Base-by-base conservation (phyloP, 2,797 vertebrate species). In the Aplochiton taeniatus region DNA sequence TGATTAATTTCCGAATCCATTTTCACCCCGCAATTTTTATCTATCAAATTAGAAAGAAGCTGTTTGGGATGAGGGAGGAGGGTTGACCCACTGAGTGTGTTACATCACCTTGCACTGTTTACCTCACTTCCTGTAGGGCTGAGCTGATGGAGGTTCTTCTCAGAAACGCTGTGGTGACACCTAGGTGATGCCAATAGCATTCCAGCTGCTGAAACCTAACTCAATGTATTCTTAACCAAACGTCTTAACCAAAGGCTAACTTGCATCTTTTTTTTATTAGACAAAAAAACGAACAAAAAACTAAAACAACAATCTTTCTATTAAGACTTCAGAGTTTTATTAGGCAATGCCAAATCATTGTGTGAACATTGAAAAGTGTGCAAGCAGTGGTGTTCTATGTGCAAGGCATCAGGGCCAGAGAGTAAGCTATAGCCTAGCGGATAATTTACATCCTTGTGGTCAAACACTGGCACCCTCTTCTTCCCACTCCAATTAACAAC, bases 1-100 rank as follows among this genome's bases (percentile, higher is more conserved):
- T 83, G 89, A 91, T 92, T 91, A 85, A 91, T 91, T 87, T 90
- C 81, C 82, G 84, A 82, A 89, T 91, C 77, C 84, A 75, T 70
- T 85, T 80, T 88, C 20, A 60, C 51, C 56, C 14, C 8, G 43
- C 44, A 88, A 89, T 90, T 82, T 82, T 88, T 88, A 90, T 91
- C 88, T 88, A 79, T 74, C 68, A 87, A 90, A 90, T 90, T 76
- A 87, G 74, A 87, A 83, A 52, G 17, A 52, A 51, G 31, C 48
- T 51, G 16, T 43, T 51, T 16, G 1, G 46, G 59, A n/a, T 10
- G n/a, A 18, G 17, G 11, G 14, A 11, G 18, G 53, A 1, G 53
- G 19, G 53, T 20, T 20, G 14, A 18, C 17, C 18, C 52, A 10
- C 10, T 19, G 17, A 54, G 17, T 11, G 12, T 10, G 31, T 57